Evolutionary conservation across 1,140 invertebrate species (phyloP), one percentile per base, ranked within the genome.

Genomic region (Acromyrmex echinatior): DNA sequence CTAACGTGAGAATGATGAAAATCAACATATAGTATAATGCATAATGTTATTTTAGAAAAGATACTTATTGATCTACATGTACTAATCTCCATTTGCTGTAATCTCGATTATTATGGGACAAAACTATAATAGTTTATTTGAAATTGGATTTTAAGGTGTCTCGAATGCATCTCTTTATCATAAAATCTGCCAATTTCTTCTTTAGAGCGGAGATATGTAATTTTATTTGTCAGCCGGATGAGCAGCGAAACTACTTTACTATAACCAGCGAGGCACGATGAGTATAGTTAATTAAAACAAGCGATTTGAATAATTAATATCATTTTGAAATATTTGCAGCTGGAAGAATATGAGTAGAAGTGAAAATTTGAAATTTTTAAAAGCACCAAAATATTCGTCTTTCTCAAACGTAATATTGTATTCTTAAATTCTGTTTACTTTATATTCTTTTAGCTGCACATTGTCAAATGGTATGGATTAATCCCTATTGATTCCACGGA

Each of bases 21-120:
- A 68, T 81, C 60, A 86, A 68, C 51, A 68, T 86, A 18, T 68
- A 74, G 28, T 45, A 62, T 77, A 79, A 53, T 49, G 12, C 51
- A 53, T 49, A 86, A 79, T 86, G 45, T 86, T 49, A 25, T 56
- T 66, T 81, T 79, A 65, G 45, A 35, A 58, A 45, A 63, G 25
- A 78, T 49, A 78, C 21, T 78, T 78, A 63, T 78, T 78, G 39
- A 39, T 77, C 56, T 80, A 80, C 14, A 53, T 66, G 25, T 53
- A 53, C 28, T 51, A 65, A 80, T 81, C 45, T 68, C 45, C 68
- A 80, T 39, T 81, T 71, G 21, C n/a, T 68, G 70, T 70, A 81
- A 81, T 81, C 65, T 74, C 25, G 39, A 73, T 74, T 62, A 74
- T 31, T 31, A 60, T 18, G 14, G 16, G 25, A 65, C 25, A 65